phyloP scores from a whole-genome alignment of 2,888 invertebrate species.

The Apodemia mormo region DNA sequence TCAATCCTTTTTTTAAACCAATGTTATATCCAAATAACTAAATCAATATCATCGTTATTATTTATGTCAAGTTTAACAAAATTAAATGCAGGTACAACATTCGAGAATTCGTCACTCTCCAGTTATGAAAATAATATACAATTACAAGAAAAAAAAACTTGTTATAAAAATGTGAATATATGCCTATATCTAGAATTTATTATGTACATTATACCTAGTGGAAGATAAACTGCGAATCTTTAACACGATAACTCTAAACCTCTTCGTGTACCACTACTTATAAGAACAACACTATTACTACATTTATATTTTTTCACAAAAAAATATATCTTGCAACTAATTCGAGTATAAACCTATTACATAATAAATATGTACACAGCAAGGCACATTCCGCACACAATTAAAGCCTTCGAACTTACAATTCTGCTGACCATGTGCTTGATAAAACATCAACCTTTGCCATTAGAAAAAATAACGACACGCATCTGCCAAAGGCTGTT shows the following conservation, averaged over 20 bases:
- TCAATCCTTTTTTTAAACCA: conserved; percentile 52
- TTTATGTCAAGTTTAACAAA: conserved; percentile 78
- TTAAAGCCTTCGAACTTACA: conserved; percentile 71
- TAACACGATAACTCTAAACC: conserved; percentile 74
- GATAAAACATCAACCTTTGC: conserved; percentile 71
- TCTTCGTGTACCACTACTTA: conserved; percentile 67
- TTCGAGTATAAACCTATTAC: conserved; percentile 80
- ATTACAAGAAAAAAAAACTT: conserved; percentile 71
- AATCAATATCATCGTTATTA: conserved; percentile 71
- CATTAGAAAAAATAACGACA: conserved; percentile 44
- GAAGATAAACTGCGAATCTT: conserved; percentile 82
- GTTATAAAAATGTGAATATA: conserved; percentile 67
- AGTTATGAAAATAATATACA: conserved; percentile 73
- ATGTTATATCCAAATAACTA: conserved; percentile 69
- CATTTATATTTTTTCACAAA: conserved; percentile 74
- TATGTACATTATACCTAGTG: conserved; percentile 77
- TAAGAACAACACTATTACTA: conserved; percentile 70
- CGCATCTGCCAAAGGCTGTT: conserved; percentile 29
- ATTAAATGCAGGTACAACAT: conserved; percentile 82
- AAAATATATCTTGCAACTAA: conserved; percentile 80
- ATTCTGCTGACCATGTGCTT: conserved; percentile 70
- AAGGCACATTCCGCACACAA: conserved; percentile 82
- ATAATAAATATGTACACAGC: conserved; percentile 73
- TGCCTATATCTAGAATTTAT: conserved; percentile 69
- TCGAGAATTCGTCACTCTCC: conserved; percentile 80